These are phyloP conservation scores for Dryobota labecula DNA, from an alignment of 2,888 invertebrate species.

Conservation along the genomic window DNA sequence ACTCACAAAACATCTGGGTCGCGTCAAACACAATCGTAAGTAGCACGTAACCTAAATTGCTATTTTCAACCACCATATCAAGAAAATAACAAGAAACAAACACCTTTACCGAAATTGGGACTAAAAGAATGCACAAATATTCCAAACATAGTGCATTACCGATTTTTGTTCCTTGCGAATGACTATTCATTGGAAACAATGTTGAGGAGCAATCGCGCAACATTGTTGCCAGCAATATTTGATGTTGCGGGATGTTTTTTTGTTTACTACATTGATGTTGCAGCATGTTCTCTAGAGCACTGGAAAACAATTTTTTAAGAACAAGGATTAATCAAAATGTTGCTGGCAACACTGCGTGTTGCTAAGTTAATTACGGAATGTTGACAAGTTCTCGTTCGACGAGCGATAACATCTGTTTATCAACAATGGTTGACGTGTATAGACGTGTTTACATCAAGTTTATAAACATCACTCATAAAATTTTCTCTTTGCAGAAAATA, in stretches of 20 bases:
- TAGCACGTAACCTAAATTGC: conserved; percentile 7
- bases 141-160: neutral
- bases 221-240: neutral
- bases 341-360: no score
- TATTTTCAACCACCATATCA: neutral
- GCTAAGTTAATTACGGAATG: no score
- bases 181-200: neutral
- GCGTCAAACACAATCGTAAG: conserved; percentile 77
- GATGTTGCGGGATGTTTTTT: neutral
- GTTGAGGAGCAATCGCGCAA: neutral
- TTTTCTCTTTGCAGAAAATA: no score
- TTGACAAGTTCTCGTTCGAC: no score
- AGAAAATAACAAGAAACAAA: neutral
- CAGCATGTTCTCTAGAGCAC: neutral
- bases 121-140: neutral
- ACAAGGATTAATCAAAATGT: no score
- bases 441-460: no score
- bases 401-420: no score
- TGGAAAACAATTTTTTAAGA: no score
- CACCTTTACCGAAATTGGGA: neutral
- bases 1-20: conserved; percentile 73
- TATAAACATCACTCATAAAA: no score
- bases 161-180: neutral
- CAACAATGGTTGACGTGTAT: no score
- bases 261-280: neutral